Conservation (phyloP, 2,113 vertebrate genomes). For the Paratilapia polleni region DNA sequence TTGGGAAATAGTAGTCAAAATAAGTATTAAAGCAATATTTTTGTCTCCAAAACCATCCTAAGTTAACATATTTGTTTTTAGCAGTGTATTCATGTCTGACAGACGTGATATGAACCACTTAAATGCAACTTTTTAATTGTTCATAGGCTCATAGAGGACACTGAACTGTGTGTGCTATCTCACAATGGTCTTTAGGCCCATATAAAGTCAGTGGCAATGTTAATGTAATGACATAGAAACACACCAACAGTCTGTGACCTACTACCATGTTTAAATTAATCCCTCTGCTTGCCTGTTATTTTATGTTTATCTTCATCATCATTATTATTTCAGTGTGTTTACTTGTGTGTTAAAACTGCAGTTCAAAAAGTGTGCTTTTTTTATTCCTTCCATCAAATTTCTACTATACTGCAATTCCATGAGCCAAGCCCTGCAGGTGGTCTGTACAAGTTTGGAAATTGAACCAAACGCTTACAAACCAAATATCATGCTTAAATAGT, state of each 20-base stretch:
- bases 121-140: not conserved
- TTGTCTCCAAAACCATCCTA: not conserved
- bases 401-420: conserved; percentile 75
- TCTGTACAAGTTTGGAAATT: conserved; percentile 63
- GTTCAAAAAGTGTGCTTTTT: not conserved
- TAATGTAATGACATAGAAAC: not conserved
- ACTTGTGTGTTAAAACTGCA: conserved; percentile 3
- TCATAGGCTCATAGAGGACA: not conserved
- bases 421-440: conserved; percentile 82
- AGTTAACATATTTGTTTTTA: not conserved
- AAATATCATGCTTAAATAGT: conserved; percentile 43
- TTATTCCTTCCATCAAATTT: conserved; percentile 20
- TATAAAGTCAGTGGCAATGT: not conserved
- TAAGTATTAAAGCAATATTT: too few relatives aligned
- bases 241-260: not conserved
- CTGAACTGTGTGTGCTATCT: not conserved
- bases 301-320: not conserved
- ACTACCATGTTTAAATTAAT: not conserved
- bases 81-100: too few relatives aligned
- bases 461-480: conserved; percentile 47
- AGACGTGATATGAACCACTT: too few relatives aligned
- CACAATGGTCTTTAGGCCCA: not conserved
- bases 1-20: not conserved
- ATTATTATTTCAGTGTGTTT: not conserved
- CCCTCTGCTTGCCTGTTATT: not conserved